Evolutionary conservation across 2,797 vertebrate species (phyloP).

Genomic region (Myoxocephalus aenaeus): DNA sequence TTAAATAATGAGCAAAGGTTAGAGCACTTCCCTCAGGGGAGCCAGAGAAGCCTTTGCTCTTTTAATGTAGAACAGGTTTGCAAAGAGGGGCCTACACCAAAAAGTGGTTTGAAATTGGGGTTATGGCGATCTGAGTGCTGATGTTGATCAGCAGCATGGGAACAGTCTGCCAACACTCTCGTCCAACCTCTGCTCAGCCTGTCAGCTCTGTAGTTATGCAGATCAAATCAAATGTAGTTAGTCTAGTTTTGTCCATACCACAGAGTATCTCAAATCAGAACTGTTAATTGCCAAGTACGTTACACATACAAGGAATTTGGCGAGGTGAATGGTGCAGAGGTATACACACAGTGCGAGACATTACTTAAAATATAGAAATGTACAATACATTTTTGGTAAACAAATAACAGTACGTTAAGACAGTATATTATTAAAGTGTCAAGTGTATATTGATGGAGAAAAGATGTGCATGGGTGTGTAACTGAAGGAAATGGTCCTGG

Average conservation of each 20-base stretch:
- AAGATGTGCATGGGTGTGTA: too few relatives aligned
- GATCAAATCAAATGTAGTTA: slow-evolving; percentile 3
- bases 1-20: slow-evolving; percentile 62
- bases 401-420: too few relatives aligned
- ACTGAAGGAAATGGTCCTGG: too few relatives aligned
- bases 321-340: too few relatives aligned
- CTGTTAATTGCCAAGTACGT: too few relatives aligned
- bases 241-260: background rate
- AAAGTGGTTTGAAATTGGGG: slow-evolving; percentile 58
- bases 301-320: too few relatives aligned
- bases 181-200: slow-evolving; percentile 6
- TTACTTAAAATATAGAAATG: too few relatives aligned
- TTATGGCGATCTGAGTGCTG: slow-evolving; percentile 42
- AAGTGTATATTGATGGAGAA: too few relatives aligned
- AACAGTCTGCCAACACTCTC: slow-evolving; percentile 35
- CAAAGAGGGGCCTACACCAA: slow-evolving; percentile 42
- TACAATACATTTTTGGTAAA: too few relatives aligned
- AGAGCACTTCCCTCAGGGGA: slow-evolving; percentile 41
- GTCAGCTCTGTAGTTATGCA: slow-evolving; percentile 15
- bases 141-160: slow-evolving; percentile 62
- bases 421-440: too few relatives aligned
- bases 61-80: slow-evolving; percentile 75
- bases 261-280: background rate
- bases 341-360: too few relatives aligned
- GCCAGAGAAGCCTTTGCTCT: slow-evolving; percentile 60